Conservation (phyloP, 2,797 vertebrate species). For the Gadopsis bispinosus region DNA sequence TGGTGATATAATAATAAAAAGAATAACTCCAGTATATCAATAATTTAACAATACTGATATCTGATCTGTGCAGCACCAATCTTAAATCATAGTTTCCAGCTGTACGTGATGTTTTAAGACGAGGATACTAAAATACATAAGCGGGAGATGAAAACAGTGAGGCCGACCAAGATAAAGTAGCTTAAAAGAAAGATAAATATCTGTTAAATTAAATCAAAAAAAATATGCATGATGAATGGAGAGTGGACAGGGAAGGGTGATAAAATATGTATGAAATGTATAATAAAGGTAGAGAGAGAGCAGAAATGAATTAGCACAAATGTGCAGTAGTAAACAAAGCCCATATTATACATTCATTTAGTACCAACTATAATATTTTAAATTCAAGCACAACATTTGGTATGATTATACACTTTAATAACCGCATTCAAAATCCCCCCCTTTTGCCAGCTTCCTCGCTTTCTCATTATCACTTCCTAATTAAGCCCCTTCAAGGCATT, state of each 20-base stretch:
- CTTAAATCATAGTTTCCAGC: slow-evolving; percentile 21
- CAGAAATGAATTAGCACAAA: background rate
- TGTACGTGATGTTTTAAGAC: background rate
- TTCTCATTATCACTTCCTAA: slow-evolving; percentile 40
- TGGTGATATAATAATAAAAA: slow-evolving; percentile 46
- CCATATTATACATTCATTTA: background rate
- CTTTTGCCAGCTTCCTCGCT: background rate
- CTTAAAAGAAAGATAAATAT: slow-evolving; percentile 15
- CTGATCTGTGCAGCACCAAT: slow-evolving; percentile 11
- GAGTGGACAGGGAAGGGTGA: background rate
- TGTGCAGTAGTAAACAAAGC: background rate
- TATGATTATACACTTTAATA: slow-evolving; percentile 12
- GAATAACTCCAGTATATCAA: slow-evolving; percentile 44
- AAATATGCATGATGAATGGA: background rate
- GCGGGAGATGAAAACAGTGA: background rate
- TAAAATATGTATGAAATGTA: background rate
- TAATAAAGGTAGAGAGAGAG: background rate
- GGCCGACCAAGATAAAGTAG: background rate
- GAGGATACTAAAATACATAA: background rate
- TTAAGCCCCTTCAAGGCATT: slow-evolving; percentile 52
- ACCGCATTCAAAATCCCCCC: slow-evolving; percentile 10
- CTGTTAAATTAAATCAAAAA: background rate
- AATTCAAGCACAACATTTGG: slow-evolving; percentile 18
- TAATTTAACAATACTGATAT: slow-evolving; percentile 43
- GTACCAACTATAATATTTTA: background rate